Base-by-base conservation (phyloP, 2,888 invertebrate species). In the Beris chalybata region DNA sequence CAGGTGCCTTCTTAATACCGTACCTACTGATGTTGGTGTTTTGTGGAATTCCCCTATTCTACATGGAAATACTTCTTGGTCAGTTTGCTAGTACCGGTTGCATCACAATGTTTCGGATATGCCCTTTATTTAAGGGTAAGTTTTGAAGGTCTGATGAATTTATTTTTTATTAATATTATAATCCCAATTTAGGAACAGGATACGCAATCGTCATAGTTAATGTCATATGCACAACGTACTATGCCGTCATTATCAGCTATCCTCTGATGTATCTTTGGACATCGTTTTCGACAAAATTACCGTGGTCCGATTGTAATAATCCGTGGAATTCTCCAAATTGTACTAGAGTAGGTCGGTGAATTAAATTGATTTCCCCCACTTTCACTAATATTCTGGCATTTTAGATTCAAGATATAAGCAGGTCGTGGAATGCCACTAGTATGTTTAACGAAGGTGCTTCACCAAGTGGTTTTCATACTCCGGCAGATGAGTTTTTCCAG, bases 31-130 rank as follows among this genome's bases (percentile, higher is more conserved):
- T 94, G 79, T 81, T 94, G 56, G 78, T 92, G 48, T 80, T 92
- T 63, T 93, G 92, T 74, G 95, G 94, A 4, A 89, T 94, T 67
- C 95, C 95, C 0, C 82, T 95, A 69, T 94, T 94, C 76, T 92
- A 93, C 76, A 83, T 95, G 85, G 95, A 95, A 81, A 88, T 92
- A 0, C 86, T 90, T 1, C 83, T 95, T 73, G 95, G 95, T 15
- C 95, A 95, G 77, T 92, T 93, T 79, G 85, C 91, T 32, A 89
- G 90, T 73, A 87, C 89, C 45, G 92, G 93, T 71, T 92, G 92
- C 72, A 87, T 93, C 71, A 89, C 90, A 22, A 85, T 93, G 71
- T 94, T 92, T 82, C 88, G 88, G 72, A 86, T 92, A 74, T 87
- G 87, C 64, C 94, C 95, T 1, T 80, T 95, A 52, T 90, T 95